A percentile compares a stretch with the other conserved stretches of the same genome.
These are phyloP conservation scores for Irena cyanogastra DNA, from an alignment of 2,113 vertebrate genomes.

Conservation along the genomic window DNA sequence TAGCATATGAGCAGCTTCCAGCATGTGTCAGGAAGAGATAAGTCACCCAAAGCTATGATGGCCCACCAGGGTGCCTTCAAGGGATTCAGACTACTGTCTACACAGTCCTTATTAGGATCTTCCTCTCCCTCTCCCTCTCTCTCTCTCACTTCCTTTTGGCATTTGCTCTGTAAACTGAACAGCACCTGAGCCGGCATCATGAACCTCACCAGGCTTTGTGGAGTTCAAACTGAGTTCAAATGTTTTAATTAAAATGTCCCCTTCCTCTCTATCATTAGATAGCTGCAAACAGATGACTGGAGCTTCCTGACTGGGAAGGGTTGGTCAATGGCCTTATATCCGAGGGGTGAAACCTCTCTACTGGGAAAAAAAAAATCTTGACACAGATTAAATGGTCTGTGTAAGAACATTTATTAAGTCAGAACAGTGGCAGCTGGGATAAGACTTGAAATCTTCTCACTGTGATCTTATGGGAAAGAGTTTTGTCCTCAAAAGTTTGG, in stretches of 20 bases:
- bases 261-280: slow-evolving; percentile 49
- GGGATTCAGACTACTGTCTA: background rate
- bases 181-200: slow-evolving; percentile 28
- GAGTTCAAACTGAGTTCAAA: slow-evolving; percentile 47
- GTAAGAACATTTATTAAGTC: background rate
- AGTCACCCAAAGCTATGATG: slow-evolving; percentile 37
- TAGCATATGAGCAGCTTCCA: background rate
- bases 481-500: background rate
- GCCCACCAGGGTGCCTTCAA: slow-evolving; percentile 49
- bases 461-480: background rate
- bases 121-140: background rate
- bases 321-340: slow-evolving; percentile 50
- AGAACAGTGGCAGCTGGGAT: background rate
- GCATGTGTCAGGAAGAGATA: slow-evolving; percentile 62
- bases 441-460: background rate
- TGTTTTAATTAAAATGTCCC: slow-evolving; percentile 50
- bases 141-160: slow-evolving; percentile 47
- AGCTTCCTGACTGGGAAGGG: slow-evolving; percentile 34
- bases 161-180: slow-evolving; percentile 11
- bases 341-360: background rate
- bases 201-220: background rate
- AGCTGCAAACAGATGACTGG: slow-evolving; percentile 43
- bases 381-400: background rate
- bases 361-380: slow-evolving; percentile 35
- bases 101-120: slow-evolving; percentile 26